A percentile compares a stretch with the other conserved stretches of the same genome.
Conservation (phyloP, 2,888 invertebrate species). For the Drosophila pegasa region DNA sequence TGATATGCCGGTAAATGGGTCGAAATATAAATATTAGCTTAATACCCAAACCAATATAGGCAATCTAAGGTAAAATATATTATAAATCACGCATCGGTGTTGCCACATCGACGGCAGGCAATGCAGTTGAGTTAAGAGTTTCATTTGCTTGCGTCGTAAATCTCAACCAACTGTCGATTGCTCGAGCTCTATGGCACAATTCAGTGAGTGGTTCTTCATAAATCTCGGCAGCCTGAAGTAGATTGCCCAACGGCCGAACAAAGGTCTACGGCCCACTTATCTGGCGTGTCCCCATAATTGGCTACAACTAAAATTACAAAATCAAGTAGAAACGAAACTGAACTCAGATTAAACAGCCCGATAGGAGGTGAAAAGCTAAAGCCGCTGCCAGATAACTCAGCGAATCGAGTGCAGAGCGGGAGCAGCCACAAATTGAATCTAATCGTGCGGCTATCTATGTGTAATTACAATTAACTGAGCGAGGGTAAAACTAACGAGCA, state of each 20-base stretch:
- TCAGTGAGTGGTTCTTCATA: conserved; percentile 73
- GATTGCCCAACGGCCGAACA: conserved; percentile 37
- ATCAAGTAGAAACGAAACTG: conserved; percentile 35
- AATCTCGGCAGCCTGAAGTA: conserved; percentile 57
- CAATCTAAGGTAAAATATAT: neutral
- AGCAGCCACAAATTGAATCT: conserved; percentile 71
- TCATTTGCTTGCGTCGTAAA: conserved; percentile 63
- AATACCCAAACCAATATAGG: neutral
- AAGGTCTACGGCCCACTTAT: conserved; percentile 33
- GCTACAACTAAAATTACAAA: conserved; percentile 76
- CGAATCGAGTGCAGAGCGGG: conserved; percentile 35
- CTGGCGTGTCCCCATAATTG: conserved; percentile 59
- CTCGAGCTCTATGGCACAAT: conserved; percentile 71
- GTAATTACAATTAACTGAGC: conserved; percentile 75
- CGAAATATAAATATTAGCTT: neutral
- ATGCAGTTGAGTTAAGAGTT: conserved; percentile 1
- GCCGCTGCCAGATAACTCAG: conserved; percentile 35
- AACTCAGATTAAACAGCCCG: conserved; percentile 60
- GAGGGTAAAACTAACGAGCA: conserved; percentile 62
- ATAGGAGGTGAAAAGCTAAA: conserved; percentile 44
- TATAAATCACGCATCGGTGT: conserved; percentile 11
- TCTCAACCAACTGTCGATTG: conserved; percentile 77
- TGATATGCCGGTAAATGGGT: neutral
- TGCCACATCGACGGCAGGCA: conserved; percentile 9
- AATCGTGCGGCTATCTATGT: conserved; percentile 75